Conservation (phyloP, 2,797 vertebrate genomes). For the Poliocrania exsul region DNA sequence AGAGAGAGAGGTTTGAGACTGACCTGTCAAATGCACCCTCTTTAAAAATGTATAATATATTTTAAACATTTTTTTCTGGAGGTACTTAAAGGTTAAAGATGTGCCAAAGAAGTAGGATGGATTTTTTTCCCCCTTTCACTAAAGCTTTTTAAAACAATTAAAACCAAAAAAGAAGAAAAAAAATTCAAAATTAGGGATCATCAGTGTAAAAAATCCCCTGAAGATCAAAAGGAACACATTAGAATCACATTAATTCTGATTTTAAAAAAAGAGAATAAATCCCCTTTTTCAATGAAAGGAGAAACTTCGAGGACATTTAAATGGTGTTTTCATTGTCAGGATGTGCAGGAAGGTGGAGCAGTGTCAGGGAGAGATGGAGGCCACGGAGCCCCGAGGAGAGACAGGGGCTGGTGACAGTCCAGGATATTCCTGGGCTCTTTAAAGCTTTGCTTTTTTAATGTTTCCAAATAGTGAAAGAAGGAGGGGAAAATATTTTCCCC, state of each 20-base stretch:
- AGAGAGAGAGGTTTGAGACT: constrained; percentile 69
- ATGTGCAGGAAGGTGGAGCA: constrained; percentile 51
- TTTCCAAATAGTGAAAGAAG: constrained; percentile 18
- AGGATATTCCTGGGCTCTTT: neutral
- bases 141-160: constrained; percentile 73
- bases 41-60: constrained; percentile 76
- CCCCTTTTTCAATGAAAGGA: constrained; percentile 50
- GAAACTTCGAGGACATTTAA: constrained; percentile 58
- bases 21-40: constrained; percentile 74
- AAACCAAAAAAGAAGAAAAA: constrained; percentile 52
- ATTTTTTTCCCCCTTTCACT: neutral
- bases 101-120: constrained; percentile 63
- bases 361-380: neutral
- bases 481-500: constrained; percentile 8
- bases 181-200: constrained; percentile 64
- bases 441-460: neutral
- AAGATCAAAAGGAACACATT: constrained; percentile 73
- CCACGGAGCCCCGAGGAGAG: neutral
- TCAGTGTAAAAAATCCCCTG: constrained; percentile 64
- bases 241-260: constrained; percentile 72
- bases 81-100: constrained; percentile 76
- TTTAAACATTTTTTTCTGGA: constrained; percentile 63
- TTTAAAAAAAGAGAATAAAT: constrained; percentile 25
- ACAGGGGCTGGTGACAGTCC: neutral
- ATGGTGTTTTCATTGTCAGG: constrained; percentile 58